Base-by-base conservation (phyloP, 2,113 vertebrate genomes). In the Circaetus cinerascens region DNA sequence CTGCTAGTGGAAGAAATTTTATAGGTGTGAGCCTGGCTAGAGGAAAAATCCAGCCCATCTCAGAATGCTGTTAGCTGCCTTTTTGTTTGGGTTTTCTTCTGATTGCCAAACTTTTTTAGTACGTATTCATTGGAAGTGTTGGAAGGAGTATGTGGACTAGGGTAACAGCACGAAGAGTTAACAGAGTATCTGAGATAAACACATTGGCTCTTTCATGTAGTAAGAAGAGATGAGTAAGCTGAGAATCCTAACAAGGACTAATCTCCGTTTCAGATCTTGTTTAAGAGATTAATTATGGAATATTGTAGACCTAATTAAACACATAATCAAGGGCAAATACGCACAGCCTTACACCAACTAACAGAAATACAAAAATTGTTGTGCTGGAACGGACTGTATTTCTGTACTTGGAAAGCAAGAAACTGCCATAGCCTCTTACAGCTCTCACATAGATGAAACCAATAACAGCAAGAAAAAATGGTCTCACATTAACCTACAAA, bases 181-280 rank as follows among this genome's bases (percentile, higher is more conserved):
- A 85, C 29, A 29, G 3, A 48, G 14, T 18, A 43, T 79, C 63
- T 63, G 56, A 75, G 23, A 60, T 40, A 76, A 93, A 88, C 13
- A 20, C 21, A 23, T 57, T 15, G 53, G 23, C 15, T 69, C 25
- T 92, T 75, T 86, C 4, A 20, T 59, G 43, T 43, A 91, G 79
- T 56, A 62, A 93, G 94, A 93, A 78, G 57, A 77, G 64, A 78
- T 67, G 76, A 93, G 25, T 67, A 94, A 96, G 26, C 73, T 81
- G 40, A 95, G 80, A 93, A 77, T 78, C 64, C 43, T 53, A 74
- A 56, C 43, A 83, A 74, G 71, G 76, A 14, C 40, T 96, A 74
- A 84, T 76, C 82, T 87, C n/a, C 41, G 74, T 96, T 97, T 92
- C 82, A 66, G 67, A 92, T 85, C 87, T 94, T 93, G 60, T 94